Percentiles rank a stretch among this genome's conserved stretches.
Evolutionary conservation across 1,140 invertebrate species (phyloP).

Genomic region (Pygmarrhopalites habei): DNA sequence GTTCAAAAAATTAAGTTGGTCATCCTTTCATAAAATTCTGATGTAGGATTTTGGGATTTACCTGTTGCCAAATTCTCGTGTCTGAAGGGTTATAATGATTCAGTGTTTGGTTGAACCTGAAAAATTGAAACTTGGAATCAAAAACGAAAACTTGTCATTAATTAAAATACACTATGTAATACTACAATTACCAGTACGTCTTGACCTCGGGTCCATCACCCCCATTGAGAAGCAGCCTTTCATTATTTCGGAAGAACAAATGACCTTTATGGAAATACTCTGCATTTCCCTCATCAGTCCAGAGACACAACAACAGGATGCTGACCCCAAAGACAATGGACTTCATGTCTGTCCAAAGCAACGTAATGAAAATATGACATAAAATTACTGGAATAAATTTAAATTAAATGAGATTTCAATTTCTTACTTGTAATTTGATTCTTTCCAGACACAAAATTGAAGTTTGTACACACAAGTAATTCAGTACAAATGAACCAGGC

Average conservation of each 20-base stretch:
- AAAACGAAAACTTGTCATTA: not conserved
- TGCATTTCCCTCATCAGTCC: too few species aligned
- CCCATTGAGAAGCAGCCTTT: not conserved
- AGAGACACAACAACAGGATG: too few species aligned
- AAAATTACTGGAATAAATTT: too few species aligned
- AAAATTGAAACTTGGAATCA: conserved; percentile 10
- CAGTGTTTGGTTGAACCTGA: conserved; percentile 55
- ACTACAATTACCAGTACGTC: not conserved
- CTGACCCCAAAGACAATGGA: too few species aligned
- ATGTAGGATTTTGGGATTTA: conserved; percentile 39
- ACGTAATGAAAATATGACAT: too few species aligned
- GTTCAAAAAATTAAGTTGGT: conserved; percentile 19
- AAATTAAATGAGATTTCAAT: too few species aligned
- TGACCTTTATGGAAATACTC: not conserved
- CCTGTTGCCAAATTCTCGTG: conserved; percentile 58
- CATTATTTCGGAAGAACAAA: not conserved
- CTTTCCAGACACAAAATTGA: too few species aligned
- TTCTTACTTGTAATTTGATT: too few species aligned
- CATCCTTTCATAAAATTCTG: not conserved
- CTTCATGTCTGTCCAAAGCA: too few species aligned
- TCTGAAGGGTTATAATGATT: conserved; percentile 66
- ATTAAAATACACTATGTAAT: too few species aligned
- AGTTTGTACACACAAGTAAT: too few species aligned
- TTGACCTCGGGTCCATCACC: not conserved
- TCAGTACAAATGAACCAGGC: too few species aligned